phyloP scores from a whole-genome alignment of 2,888 invertebrate genomes.

The Habrosyne pyritoides region DNA sequence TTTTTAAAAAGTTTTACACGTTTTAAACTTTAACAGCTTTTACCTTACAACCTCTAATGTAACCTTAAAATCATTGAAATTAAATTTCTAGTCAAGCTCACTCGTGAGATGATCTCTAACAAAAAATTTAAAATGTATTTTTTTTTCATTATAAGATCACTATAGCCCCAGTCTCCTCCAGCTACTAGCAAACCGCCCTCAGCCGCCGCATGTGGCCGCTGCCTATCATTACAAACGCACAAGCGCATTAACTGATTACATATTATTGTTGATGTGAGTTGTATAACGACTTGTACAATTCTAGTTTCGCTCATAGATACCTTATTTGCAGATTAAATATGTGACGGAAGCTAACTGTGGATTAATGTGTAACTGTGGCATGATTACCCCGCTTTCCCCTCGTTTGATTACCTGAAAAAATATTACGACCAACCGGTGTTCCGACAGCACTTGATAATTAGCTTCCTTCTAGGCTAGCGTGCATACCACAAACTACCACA shows the following conservation, averaged over 20 bases:
- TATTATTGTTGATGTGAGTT: slow-evolving; percentile 60
- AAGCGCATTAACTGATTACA: slow-evolving; percentile 75
- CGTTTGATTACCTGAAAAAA: neutral
- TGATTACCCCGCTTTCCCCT: neutral
- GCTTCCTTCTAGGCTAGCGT: neutral
- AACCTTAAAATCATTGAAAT: too few relatives aligned
- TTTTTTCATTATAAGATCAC: slow-evolving; percentile 8
- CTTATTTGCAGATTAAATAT: slow-evolving; percentile 1
- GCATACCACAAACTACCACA: neutral
- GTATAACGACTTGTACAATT: slow-evolving; percentile 36
- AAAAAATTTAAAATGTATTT: neutral
- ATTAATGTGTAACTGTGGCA: neutral
- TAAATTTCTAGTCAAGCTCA: too few relatives aligned
- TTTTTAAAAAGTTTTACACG: too few relatives aligned
- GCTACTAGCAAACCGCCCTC: slow-evolving; percentile 55
- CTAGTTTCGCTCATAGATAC: neutral
- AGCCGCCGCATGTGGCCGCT: slow-evolving; percentile 58
- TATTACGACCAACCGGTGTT: neutral
- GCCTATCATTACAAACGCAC: slow-evolving; percentile 73
- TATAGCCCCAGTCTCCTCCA: slow-evolving; percentile 40
- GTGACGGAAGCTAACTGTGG: slow-evolving; percentile 3
- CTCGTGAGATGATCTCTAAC: neutral
- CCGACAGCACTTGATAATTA: neutral
- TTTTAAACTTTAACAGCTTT: too few relatives aligned
- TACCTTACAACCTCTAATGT: too few relatives aligned